Base-by-base conservation (phyloP, 2,888 invertebrate species). In the Tortrix viridana region DNA sequence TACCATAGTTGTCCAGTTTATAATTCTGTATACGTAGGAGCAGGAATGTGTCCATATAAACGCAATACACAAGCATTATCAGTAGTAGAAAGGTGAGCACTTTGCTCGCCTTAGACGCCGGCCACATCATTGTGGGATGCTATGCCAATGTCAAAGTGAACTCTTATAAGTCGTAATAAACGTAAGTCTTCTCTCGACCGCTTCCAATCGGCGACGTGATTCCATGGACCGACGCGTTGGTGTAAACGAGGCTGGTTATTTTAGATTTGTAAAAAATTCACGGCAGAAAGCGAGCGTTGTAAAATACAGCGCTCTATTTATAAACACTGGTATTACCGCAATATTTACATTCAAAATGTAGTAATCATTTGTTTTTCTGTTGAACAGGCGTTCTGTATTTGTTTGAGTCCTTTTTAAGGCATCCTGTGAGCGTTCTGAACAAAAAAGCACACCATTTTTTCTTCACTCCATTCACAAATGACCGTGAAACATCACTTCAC, bases 21-120 rank as follows among this genome's bases (percentile, higher is more conserved):
- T 95, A 96, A 72, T 95, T 92, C 75, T 94, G 94, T 80, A 96
- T 94, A 64, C 96, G 92, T 72, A 95, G 79, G 85, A 95, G 96
- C 66, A 96, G 85, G 71, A 94, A 93, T 46, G 94, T 92, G 82
- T 96, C 96, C 96, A 96, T 96, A 69, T 91, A 94, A 50, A 95
- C 77, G 76, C 95, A 96, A 80, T 94, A 96, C 41, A 94, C 73
- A 59, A 95, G 76, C 43, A 94, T 83, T 57, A 93, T 65, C 64
- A 95, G 77, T 19, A 96, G 84, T 46, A 95, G 78, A 9, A 90
- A 78, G 53, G 95, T 88, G 56, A 96, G 88, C 54, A 95, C 81
- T 90, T 95, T 95, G 84, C 95, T 95, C 47, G 95, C 94, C 88
- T 95, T 95, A 6, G 95, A 95, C 64, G 95, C 93, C 62, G 95